Conservation (phyloP, 1,140 invertebrate species). For the Dendrolimus kikuchii region DNA sequence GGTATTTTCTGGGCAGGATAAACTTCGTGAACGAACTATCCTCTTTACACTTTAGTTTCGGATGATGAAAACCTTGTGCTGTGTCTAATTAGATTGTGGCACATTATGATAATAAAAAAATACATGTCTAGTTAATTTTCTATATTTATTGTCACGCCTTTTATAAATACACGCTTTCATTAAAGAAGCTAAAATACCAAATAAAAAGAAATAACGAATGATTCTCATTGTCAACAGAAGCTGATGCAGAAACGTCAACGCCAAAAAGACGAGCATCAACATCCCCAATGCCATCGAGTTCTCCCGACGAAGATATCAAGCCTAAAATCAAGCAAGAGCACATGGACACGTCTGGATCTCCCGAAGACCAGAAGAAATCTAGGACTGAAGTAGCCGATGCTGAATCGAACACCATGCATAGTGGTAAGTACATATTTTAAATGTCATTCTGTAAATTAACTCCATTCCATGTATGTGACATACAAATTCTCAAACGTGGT, state of each 20-base stretch:
- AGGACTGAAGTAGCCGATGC: slow-evolving; percentile 88
- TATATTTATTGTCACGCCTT: too few relatives aligned
- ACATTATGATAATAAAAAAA: too few relatives aligned
- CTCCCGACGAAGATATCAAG: slow-evolving; percentile 78
- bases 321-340: slow-evolving; percentile 83
- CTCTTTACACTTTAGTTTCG: too few relatives aligned
- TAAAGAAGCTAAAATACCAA: not conserved
- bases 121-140: too few relatives aligned
- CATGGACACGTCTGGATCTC: slow-evolving; percentile 75
- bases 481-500: too few relatives aligned
- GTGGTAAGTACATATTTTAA: slow-evolving; percentile 78
- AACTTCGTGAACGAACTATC: too few relatives aligned
- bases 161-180: too few relatives aligned
- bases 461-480: too few relatives aligned
- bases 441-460: not conserved
- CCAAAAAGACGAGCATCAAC: slow-evolving; percentile 77
- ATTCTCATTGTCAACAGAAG: slow-evolving; percentile 25
- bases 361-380: slow-evolving; percentile 79
- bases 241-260: slow-evolving; percentile 72
- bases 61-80: too few relatives aligned
- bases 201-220: not conserved
- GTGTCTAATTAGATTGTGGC: too few relatives aligned
- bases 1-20: too few relatives aligned
- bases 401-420: slow-evolving; percentile 90
- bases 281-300: slow-evolving; percentile 76